Base-by-base conservation (phyloP, 2,113 vertebrate species). In the Arvicanthis niloticus region DNA sequence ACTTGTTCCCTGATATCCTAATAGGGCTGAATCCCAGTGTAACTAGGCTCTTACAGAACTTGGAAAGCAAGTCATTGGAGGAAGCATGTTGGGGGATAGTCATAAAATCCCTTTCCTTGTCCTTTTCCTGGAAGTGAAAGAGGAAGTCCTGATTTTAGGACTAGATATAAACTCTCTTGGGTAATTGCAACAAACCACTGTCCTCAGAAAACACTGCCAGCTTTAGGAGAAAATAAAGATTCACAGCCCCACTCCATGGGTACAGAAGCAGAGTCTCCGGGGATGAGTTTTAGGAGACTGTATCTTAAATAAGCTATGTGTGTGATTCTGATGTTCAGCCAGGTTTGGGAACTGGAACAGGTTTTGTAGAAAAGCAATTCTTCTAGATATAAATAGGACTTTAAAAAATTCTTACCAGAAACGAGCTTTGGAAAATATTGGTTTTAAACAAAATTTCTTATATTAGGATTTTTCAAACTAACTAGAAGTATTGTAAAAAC, bases 331-430 rank as follows among this genome's bases (percentile, higher is more conserved):
- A 87, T 84, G n/a, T 90, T 90, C 76, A 90, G 68, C 80, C 68
- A 93, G 56, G 16, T 86, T 92, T 96, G 53, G 76, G 75, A 95
- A 72, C 73, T 78, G 34, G 40, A 96, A 48, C 75, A 78, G 89
- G 34, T 73, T 92, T 78, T 91, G 22, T 75, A 22, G 67, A 87
- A 70, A 53, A 48, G 53, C 93, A 87, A 94, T 89, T 96, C 45
- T 93, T 90, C 72, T 67, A 73, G 84, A 77, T 91, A 91, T 86
- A 97, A 95, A 95, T 93, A 93, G 67, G 22, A 65, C 45, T 4
- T 86, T 77, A 17, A 80, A 90, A 88, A 67, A 51, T 34, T 48
- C 70, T 73, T 60, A 84, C 24, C 82, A 96, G 22, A 89, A 89
- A 45, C 19, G 21, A 93, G 75, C 80, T 84, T 53, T 58, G 60